A percentile compares a stretch with the other conserved stretches of the same genome.
These are phyloP conservation scores for Rhamnusium bicolor DNA, from an alignment of 2,888 invertebrate genomes.

Conservation along the genomic window DNA sequence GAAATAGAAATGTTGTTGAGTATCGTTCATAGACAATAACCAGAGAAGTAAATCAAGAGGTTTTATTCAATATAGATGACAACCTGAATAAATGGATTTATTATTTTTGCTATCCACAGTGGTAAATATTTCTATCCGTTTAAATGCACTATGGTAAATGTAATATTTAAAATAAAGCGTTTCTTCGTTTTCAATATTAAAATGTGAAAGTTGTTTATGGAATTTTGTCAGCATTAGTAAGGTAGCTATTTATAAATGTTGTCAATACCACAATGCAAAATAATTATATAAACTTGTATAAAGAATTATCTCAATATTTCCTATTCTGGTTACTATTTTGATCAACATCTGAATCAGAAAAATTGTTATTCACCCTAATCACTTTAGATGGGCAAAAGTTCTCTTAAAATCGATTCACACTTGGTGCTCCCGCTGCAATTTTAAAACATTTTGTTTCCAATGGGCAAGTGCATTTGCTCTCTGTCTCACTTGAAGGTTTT, in stretches of 20 bases:
- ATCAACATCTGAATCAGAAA: background rate
- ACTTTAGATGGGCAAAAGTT: too few species aligned
- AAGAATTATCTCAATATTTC: background rate
- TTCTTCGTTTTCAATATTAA: slow-evolving; percentile 7
- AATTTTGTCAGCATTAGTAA: slow-evolving; percentile 28
- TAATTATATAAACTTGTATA: slow-evolving; percentile 24
- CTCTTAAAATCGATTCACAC: too few species aligned
- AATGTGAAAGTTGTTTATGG: slow-evolving; percentile 34
- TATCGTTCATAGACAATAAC: background rate
- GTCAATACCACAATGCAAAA: slow-evolving; percentile 21
- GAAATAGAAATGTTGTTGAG: background rate
- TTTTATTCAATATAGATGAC: background rate
- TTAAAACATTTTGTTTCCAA: too few species aligned
- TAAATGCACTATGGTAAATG: background rate
- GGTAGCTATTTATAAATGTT: slow-evolving; percentile 26
- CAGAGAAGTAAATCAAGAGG: background rate
- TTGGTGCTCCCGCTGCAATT: too few species aligned
- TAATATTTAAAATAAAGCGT: background rate
- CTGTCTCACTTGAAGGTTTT: too few species aligned
- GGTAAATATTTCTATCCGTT: background rate
- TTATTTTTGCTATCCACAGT: background rate
- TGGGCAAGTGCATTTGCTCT: too few species aligned
- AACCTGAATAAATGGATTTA: background rate
- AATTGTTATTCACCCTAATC: too few species aligned
- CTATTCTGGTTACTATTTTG: background rate